Evolutionary conservation across 2,888 invertebrate species (phyloP).

Genomic region (Nephrotoma guestfalica): DNA sequence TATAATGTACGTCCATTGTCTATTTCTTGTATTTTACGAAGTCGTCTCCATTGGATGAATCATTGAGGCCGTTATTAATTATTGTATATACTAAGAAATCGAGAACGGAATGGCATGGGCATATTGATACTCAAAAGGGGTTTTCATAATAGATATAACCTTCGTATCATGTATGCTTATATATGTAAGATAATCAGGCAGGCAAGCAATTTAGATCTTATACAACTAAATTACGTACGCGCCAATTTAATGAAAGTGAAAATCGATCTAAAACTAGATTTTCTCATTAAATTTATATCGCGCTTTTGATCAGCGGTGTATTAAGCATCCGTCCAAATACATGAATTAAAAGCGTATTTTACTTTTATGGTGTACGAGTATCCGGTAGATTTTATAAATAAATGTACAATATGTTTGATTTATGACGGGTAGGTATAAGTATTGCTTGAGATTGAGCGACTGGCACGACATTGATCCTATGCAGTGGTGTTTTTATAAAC

Average conservation of each 20-base stretch:
- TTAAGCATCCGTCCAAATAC: neutral
- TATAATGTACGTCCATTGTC: neutral
- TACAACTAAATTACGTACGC: neutral
- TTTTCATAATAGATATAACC: neutral
- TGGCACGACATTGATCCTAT: neutral
- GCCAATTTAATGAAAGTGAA: neutral
- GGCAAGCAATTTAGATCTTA: neutral
- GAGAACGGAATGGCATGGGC: neutral
- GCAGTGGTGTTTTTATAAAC: neutral
- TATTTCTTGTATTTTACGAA: too few relatives aligned
- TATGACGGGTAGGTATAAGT: neutral
- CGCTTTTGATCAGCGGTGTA: neutral
- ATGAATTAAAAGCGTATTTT: neutral
- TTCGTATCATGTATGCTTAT: neutral
- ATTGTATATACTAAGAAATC: neutral
- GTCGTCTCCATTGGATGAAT: neutral
- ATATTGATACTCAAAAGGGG: neutral
- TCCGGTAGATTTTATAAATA: neutral
- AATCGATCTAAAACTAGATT: neutral
- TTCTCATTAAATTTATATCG: neutral
- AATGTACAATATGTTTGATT: neutral
- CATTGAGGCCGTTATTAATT: neutral
- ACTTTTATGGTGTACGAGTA: neutral
- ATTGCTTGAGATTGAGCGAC: neutral
- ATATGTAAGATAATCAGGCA: neutral